These are phyloP conservation scores for Sitodiplosis mosellana DNA, from an alignment of 1,140 invertebrate genomes.

Conservation along the genomic window DNA sequence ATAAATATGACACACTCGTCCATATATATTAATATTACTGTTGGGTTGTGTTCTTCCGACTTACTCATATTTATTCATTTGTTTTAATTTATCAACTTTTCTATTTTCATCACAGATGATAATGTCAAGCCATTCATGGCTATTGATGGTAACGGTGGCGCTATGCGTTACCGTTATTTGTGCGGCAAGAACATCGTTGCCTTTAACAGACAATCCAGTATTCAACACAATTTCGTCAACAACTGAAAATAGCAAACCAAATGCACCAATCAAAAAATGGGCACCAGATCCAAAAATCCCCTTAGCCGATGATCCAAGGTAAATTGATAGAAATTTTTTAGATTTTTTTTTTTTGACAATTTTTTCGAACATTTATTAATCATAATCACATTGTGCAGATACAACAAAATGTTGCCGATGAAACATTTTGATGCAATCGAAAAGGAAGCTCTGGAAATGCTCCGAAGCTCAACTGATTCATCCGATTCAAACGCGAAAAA, in stretches of 20 bases:
- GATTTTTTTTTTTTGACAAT: neutral
- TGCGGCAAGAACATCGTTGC: neutral
- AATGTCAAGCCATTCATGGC: neutral
- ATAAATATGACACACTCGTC: neutral
- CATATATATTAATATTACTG: neutral
- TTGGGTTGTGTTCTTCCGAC: neutral
- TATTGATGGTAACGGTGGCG: neutral
- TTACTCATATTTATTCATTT: neutral
- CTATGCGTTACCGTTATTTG: neutral
- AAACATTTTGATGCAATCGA: conserved; percentile 9
- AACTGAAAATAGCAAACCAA: neutral
- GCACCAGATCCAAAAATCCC: conserved; percentile 7
- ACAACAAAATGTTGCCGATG: conserved; percentile 18
- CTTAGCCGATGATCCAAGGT: conserved; percentile 17
- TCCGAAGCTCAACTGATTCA: conserved; percentile 1
- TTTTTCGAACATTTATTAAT: neutral
- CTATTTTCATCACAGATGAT: neutral
- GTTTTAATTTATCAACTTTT: neutral
- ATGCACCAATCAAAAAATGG: neutral
- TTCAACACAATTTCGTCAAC: neutral
- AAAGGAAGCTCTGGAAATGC: conserved; percentile 4
- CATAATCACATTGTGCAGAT: conserved; percentile 5
- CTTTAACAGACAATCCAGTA: neutral
- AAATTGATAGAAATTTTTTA: neutral
- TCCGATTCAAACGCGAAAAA: conserved; percentile 6